Evolutionary conservation across 1,140 invertebrate species (phyloP).

Genomic region (Neuroterus valhalla): DNA sequence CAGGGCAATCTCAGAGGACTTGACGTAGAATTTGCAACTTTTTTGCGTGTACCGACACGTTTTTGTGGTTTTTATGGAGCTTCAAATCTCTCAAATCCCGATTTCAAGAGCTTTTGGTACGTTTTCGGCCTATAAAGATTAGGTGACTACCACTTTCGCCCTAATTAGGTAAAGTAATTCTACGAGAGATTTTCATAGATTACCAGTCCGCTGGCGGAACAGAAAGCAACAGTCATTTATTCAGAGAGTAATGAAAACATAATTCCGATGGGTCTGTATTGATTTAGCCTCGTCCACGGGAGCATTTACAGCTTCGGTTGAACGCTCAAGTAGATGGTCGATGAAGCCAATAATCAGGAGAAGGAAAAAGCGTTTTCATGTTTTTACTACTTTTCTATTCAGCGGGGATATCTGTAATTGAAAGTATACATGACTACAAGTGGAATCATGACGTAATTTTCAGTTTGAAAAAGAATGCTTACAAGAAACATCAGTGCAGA

Average conservation of each 20-base stretch:
- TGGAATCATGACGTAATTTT: background rate
- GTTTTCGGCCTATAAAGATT: background rate
- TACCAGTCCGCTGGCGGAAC: background rate
- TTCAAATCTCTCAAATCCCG: background rate
- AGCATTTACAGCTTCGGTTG: slow-evolving; percentile 13
- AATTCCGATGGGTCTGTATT: slow-evolving; percentile 9
- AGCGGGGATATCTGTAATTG: slow-evolving; percentile 1
- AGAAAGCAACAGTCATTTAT: background rate
- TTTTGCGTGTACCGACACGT: background rate
- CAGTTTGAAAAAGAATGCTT: too few relatives aligned
- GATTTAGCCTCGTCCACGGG: background rate
- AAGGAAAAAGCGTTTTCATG: slow-evolving; percentile 21
- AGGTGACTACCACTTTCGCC: background rate
- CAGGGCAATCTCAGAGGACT: background rate
- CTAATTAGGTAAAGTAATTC: background rate
- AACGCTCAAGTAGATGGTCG: slow-evolving; percentile 8
- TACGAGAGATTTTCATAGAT: background rate
- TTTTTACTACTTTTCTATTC: slow-evolving; percentile 7
- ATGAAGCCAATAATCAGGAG: slow-evolving; percentile 10
- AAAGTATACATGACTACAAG: background rate
- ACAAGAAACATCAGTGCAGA: background rate
- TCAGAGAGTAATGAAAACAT: slow-evolving; percentile 26
- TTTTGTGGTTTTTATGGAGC: background rate
- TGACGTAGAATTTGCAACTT: background rate
- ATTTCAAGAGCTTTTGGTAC: background rate